Conservation (phyloP, 2,797 vertebrate species). For the Pterois miles region DNA sequence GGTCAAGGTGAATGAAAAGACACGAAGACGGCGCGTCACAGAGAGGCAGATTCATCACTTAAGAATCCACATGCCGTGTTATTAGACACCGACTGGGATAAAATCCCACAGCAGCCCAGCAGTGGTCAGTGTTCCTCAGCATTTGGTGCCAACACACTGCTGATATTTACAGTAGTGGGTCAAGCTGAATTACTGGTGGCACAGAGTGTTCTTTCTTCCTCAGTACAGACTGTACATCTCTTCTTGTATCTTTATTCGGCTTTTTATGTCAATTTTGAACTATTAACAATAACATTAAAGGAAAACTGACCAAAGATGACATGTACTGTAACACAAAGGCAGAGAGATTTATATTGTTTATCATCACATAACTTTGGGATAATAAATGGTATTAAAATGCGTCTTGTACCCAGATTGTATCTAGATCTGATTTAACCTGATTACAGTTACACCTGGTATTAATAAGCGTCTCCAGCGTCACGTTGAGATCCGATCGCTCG, state of each 20-base stretch:
- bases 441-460: too few species aligned
- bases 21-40: not conserved
- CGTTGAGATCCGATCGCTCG: too few species aligned
- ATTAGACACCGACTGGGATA: not conserved
- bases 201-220: slow-evolving; percentile 60
- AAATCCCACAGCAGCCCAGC: slow-evolving; percentile 23
- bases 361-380: too few species aligned
- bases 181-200: slow-evolving; percentile 31
- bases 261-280: not conserved
- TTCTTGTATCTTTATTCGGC: not conserved
- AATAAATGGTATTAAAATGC: too few species aligned
- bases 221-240: slow-evolving; percentile 30
- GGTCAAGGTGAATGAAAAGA: slow-evolving; percentile 3
- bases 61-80: slow-evolving; percentile 3
- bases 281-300: not conserved
- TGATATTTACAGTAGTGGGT: slow-evolving; percentile 19
- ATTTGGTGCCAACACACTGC: slow-evolving; percentile 2
- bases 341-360: too few species aligned
- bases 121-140: slow-evolving; percentile 46
- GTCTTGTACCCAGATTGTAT: too few species aligned
- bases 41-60: not conserved
- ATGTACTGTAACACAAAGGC: not conserved
- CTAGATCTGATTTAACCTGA: too few species aligned
- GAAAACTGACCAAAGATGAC: not conserved
- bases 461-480: too few species aligned